These are phyloP conservation scores for Eledone cirrhosa DNA, from an alignment of 2,888 invertebrate genomes.

Conservation along the genomic window DNA sequence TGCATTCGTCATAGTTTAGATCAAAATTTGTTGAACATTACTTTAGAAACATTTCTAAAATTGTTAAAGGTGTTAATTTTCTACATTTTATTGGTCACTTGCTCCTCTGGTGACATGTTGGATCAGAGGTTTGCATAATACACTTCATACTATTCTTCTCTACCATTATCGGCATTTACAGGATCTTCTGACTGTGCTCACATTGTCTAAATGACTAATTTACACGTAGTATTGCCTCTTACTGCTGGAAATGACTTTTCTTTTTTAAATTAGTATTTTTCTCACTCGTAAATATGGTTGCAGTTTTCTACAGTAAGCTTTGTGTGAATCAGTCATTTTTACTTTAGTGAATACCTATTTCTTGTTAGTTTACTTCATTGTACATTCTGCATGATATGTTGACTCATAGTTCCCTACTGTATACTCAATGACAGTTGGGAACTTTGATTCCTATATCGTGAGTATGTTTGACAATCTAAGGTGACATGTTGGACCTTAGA, in stretches of 20 bases:
- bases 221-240: too few species aligned
- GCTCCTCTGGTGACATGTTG: conserved; percentile 45
- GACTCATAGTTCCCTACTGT: conserved; percentile 15
- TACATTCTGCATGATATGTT: background rate
- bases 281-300: too few species aligned
- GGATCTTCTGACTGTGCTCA: background rate
- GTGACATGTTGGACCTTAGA: conserved; percentile 53
- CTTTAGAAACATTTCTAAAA: background rate
- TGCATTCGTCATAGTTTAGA: conserved; percentile 32
- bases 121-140: conserved; percentile 38
- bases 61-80: conserved; percentile 18
- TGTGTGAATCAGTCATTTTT: background rate
- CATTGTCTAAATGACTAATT: background rate
- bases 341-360: conserved; percentile 1
- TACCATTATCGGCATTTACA: conserved; percentile 1
- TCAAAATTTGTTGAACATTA: background rate
- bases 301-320: too few species aligned
- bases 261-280: too few species aligned
- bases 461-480: conserved; percentile 35
- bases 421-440: background rate
- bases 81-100: conserved; percentile 1
- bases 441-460: background rate
- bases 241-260: too few species aligned
- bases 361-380: conserved; percentile 12
- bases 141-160: conserved; percentile 24